Base-by-base conservation (phyloP, 1,140 invertebrate species). In the Diorhabda carinulata region DNA sequence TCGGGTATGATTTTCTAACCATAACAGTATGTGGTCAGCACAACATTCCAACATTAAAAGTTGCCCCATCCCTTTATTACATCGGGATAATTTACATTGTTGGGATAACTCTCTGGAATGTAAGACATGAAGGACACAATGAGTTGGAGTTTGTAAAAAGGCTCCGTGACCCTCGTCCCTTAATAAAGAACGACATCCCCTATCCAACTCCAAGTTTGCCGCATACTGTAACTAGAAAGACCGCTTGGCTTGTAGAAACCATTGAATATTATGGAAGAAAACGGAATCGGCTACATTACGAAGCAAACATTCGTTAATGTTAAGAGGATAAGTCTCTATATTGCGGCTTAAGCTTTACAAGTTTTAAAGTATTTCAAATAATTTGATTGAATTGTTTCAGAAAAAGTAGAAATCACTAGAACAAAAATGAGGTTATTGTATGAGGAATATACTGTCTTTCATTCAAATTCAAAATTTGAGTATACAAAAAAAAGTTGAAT, bases 81-180 rank as follows among this genome's bases (percentile, higher is more conserved):
- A 52, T 52, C 47, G 6, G 47, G 47, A 52, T 52, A 52, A 52
- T 52, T 52, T 52, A 52, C 47, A 52, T 52, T 52, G 47, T 52
- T 52, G 47, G 47, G 47, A 52, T 52, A 52, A 52, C 47, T 52
- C n/a, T n/a, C 47, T 52, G 47, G 47, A 52, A 52, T 52, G 47
- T 52, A 52, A 52, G 47, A 52, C 47, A 52, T n/a, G 47, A 52
- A 52, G 47, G n/a, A 52, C 47, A 52, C 47, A 52, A 52, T 52
- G 47, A 52, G 47, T 52, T 52, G 6, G 6, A 52, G 47, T 52
- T 52, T 52, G 47, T 52, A 52, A 52, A 52, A 52, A 52, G 25
- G 47, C n/a, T 6, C 47, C 47, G n/a, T 52, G 47, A 52, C 47
- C 47, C 47, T 52, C 47, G 47, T 52, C 47, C 6, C 4, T n/a